Evolutionary conservation across 2,888 invertebrate species (phyloP).

Genomic region (Philaethria dido): DNA sequence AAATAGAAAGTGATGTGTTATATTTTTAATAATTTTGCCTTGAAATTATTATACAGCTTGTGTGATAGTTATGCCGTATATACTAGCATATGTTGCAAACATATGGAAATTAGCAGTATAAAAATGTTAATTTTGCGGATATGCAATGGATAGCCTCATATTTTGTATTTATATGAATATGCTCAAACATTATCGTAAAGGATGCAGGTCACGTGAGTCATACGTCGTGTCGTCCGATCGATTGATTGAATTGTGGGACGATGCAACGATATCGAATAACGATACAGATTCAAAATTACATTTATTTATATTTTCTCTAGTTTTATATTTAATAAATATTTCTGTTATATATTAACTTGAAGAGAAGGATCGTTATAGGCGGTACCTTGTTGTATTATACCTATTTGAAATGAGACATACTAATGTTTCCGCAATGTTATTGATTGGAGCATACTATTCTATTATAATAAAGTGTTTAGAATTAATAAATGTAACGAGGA

Average conservation of each 20-base stretch:
- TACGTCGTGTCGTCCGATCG: slow-evolving; percentile 12
- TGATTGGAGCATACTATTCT: too few relatives aligned
- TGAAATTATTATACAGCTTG: not conserved
- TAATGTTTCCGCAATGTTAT: too few relatives aligned
- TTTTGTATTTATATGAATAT: slow-evolving; percentile 8
- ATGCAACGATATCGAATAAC: not conserved
- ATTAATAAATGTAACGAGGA: too few relatives aligned
- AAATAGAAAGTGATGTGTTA: not conserved
- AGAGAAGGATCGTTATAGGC: too few relatives aligned
- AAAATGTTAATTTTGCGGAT: not conserved
- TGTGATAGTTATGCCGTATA: not conserved
- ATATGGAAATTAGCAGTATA: not conserved
- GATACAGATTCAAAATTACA: not conserved
- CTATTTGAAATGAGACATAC: too few relatives aligned
- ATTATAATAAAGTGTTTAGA: too few relatives aligned
- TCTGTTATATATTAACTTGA: too few relatives aligned
- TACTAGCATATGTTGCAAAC: too few relatives aligned
- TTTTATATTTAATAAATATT: not conserved
- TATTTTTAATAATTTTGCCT: not conserved
- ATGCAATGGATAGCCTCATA: not conserved
- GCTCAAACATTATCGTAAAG: slow-evolving; percentile 10
- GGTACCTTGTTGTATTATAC: too few relatives aligned
- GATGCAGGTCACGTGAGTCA: slow-evolving; percentile 14
- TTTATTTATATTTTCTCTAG: not conserved
- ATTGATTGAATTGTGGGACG: slow-evolving; percentile 4